Conservation (phyloP, 2,888 invertebrate genomes). For the Oegoconia quadripuncta region DNA sequence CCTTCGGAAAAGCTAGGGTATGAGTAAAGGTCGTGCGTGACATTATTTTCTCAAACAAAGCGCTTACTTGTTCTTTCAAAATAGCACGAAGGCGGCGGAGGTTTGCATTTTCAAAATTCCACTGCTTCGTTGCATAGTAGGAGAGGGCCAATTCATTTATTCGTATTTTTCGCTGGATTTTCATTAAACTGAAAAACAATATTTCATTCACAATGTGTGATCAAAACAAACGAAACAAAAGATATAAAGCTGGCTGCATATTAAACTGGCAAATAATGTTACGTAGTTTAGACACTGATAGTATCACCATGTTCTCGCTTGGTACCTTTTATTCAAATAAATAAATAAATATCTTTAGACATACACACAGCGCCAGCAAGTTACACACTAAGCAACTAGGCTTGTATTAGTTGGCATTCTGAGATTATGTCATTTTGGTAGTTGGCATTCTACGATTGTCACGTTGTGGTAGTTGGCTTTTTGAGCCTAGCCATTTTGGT, state of each 20-base stretch:
- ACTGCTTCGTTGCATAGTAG: neutral
- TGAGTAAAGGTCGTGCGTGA: neutral
- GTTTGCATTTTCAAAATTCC: neutral
- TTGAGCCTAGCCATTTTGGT: too few species aligned
- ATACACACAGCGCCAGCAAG: too few species aligned
- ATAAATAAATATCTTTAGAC: neutral
- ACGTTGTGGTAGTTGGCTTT: too few species aligned
- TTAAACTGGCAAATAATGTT: neutral
- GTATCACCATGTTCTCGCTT: neutral
- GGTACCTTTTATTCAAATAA: too few species aligned
- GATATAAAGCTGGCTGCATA: neutral
- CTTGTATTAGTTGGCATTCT: neutral
- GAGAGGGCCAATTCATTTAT: neutral
- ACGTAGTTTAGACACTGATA: neutral
- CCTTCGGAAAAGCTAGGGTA: neutral
- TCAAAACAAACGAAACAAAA: neutral
- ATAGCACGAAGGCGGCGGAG: neutral
- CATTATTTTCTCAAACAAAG: neutral
- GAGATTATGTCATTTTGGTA: too few species aligned
- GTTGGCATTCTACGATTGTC: too few species aligned
- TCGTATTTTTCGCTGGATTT: neutral
- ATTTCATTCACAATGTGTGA: neutral
- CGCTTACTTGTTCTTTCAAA: neutral
- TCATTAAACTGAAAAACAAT: neutral
- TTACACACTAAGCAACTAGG: too few species aligned